Evolutionary conservation across 37 sponge, comb jelly and placozoan species (phyloP), one percentile per base, ranked within the genome.

Genomic region (Hexactinellida sp.): DNA sequence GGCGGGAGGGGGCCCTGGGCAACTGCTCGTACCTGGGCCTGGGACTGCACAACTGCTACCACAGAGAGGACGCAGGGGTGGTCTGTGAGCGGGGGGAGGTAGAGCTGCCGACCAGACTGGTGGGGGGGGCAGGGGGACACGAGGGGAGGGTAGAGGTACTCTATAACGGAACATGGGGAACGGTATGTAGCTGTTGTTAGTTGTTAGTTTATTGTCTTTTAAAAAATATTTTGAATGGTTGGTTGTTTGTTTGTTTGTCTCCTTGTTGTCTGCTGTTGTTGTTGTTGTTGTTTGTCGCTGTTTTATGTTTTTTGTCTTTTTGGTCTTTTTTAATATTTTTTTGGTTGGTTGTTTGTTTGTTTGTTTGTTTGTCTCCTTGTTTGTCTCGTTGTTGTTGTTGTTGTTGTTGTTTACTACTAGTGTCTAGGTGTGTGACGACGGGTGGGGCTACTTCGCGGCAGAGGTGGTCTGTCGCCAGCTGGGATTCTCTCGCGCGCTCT

Each of bases 401-500:
- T 63, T 21, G 3, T 63, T 63, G 76, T 63, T 7, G 3, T 21
- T 23, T 25, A 21, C 25, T n/a, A 63, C 76, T 16, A 19, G 13
- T 47, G 52, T 19, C 16, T 16, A 63, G 76, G 88, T 91, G 0
- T 91, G 92, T 82, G 87, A 89, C 55, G 85, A 89, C 25, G 0
- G 0, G 0, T 91, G 92, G 92, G 85, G 36, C 25, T 24, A 24
- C 34, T 28, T 0, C 0, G 92, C 85, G 25, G 92, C 92, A 24
- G 28, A 24, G 35, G 89, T 89, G 24, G 86, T 89, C 0, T 91
- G 92, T 55, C 83, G 36, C 24, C 92, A 91, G 82, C 85, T 91
- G 21, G 92, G 92, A 52, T 91, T 41, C 85, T 47, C 47, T 9
- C 0, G 0, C 0, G 88, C 88, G 7, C 13, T 87, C 5, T 25